phyloP scores from a whole-genome alignment of 2,888 invertebrate species.

The Doris montereyensis region DNA sequence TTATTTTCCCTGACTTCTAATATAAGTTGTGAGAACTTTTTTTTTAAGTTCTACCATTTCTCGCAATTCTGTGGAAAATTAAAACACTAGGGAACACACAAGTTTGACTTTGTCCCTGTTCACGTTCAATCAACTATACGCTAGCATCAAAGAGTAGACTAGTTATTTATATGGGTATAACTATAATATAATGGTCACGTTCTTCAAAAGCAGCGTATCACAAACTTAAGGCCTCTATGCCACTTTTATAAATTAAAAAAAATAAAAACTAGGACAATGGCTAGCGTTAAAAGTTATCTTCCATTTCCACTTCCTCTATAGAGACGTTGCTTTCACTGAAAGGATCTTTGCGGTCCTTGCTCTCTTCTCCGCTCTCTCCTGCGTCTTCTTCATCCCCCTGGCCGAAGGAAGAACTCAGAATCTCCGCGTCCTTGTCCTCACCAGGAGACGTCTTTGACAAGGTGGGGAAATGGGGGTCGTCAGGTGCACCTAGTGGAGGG shows the following conservation, averaged over 20 bases:
- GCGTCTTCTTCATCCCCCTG: conserved; percentile 17
- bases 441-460: not conserved
- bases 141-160: too few relatives aligned
- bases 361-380: conserved; percentile 11
- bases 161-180: too few relatives aligned
- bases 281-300: conserved; percentile 43
- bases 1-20: too few relatives aligned
- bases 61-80: too few relatives aligned
- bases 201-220: too few relatives aligned
- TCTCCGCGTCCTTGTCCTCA: conserved; percentile 22
- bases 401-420: not conserved
- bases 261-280: not conserved
- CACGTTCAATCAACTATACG: too few relatives aligned
- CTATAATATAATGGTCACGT: too few relatives aligned
- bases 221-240: too few relatives aligned
- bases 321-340: conserved; percentile 44
- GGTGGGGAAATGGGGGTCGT: conserved; percentile 18
- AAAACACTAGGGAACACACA: too few relatives aligned
- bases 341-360: conserved; percentile 10
- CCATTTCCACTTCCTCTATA: conserved; percentile 51
- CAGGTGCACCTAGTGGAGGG: conserved; percentile 6
- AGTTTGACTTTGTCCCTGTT: too few relatives aligned
- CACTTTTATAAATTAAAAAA: not conserved
- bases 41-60: too few relatives aligned
- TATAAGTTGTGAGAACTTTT: too few relatives aligned